Base-by-base conservation (phyloP, 2,113 vertebrate species). In the Dipodomys spectabilis region DNA sequence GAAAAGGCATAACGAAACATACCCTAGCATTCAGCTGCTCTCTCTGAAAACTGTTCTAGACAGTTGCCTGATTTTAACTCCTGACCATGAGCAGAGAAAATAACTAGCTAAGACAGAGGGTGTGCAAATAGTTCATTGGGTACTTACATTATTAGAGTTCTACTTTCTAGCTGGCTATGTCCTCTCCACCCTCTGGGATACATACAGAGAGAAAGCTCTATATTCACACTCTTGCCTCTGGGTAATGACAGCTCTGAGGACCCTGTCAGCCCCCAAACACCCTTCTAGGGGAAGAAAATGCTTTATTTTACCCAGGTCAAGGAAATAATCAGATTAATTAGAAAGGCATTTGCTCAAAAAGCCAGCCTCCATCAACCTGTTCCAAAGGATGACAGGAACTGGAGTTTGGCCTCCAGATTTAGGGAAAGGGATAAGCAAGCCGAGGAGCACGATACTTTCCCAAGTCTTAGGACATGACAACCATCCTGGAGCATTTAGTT, bases 311-410 rank as follows among this genome's bases (percentile, higher is more conserved):
- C 79, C 65, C 79, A 94, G 67, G 71, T 44, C 80, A 86, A 20
- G 90, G 68, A 94, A 57, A 86, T 88, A 90, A 92, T 79, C 44
- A 83, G 68, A 88, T 67, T 96, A 95, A 95, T 86, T 81, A 96
- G 74, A 93, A 94, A 94, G 79, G 25, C 65, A 67, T 71, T 68
- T 80, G 75, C 32, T 91, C 79, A 89, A 45, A 85, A 78, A 91
- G 45, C 27, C 71, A 79, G 32, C 64, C 39, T 79, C 68, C 27
- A 65, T n/a, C 68, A 80, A 60, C 86, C 75, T 94, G 60, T 35
- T 67, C 91, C 87, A 67, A 88, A 90, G 35, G 44, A 94, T 35
- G 72, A 49, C 27, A 78, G 64, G 23, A 44, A 90, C 74, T 20
- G 4, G 23, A 80, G 74, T n/a, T 35, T 22, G 68, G 79, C 49